Evolutionary conservation across 1,140 invertebrate species (phyloP).

Genomic region (Drosophila burlai): DNA sequence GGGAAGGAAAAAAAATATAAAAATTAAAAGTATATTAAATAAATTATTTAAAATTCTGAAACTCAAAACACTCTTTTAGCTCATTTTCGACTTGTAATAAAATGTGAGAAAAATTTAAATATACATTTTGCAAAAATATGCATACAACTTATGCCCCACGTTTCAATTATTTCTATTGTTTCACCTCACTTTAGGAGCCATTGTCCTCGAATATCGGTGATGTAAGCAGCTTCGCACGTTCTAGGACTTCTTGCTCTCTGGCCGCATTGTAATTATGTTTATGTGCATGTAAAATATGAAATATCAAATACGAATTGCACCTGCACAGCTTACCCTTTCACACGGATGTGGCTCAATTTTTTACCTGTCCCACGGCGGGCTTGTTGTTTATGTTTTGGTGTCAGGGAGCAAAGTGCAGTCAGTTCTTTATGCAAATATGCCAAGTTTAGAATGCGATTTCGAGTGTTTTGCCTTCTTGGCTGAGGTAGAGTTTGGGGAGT

Average conservation of each 20-base stretch:
- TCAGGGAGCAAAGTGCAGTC: constrained; percentile 65
- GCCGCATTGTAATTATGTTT: constrained; percentile 60
- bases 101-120: background rate
- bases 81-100: background rate
- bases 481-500: background rate
- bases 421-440: constrained; percentile 76
- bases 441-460: constrained; percentile 69
- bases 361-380: constrained; percentile 18
- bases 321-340: background rate
- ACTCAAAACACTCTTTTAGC: background rate
- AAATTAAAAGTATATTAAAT: too few relatives aligned
- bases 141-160: background rate
- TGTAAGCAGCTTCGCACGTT: constrained; percentile 24
- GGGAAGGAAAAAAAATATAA: background rate
- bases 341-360: constrained; percentile 19
- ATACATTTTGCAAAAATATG: background rate
- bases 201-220: constrained; percentile 4
- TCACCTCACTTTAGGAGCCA: background rate
- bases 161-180: constrained; percentile 1
- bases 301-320: constrained; percentile 53
- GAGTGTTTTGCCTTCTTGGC: constrained; percentile 26
- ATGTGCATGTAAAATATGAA: constrained; percentile 55
- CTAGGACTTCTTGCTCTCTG: constrained; percentile 35
- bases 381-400: constrained; percentile 75
- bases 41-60: background rate